phyloP scores from a whole-genome alignment of 2,888 invertebrate genomes.

The Chironomus riparius region DNA sequence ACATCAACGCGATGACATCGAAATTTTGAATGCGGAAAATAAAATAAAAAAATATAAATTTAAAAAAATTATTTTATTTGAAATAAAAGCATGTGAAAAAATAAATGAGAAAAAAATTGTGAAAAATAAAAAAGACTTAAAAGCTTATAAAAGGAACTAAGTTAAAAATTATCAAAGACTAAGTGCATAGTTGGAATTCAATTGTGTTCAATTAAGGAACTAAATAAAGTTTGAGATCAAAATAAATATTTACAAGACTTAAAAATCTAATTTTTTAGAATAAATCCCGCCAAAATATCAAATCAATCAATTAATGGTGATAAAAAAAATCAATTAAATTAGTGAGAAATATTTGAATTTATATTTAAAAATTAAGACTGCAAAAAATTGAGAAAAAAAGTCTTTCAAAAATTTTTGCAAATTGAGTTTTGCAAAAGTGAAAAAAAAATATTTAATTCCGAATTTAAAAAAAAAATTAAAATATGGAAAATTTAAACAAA shows the following conservation, averaged over 20 bases:
- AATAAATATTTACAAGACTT: background rate
- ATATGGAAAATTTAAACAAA: conserved; percentile 33
- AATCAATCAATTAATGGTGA: background rate
- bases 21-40: background rate
- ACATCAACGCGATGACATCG: conserved; percentile 21
- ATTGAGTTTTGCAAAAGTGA: background rate
- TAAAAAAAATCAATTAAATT: background rate
- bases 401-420: background rate
- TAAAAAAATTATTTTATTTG: background rate
- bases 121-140: background rate
- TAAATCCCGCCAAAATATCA: background rate
- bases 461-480: background rate
- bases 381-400: background rate
- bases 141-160: background rate
- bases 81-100: background rate
- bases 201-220: background rate
- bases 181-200: too few species aligned
- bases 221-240: background rate
- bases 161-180: background rate
- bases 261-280: background rate
- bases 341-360: background rate
- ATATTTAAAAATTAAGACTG: background rate
- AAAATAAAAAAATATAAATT: background rate
- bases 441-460: background rate
- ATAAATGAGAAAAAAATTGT: background rate